phyloP scores from a whole-genome alignment of 2,888 invertebrate species.

The Microplitis deprimator region DNA sequence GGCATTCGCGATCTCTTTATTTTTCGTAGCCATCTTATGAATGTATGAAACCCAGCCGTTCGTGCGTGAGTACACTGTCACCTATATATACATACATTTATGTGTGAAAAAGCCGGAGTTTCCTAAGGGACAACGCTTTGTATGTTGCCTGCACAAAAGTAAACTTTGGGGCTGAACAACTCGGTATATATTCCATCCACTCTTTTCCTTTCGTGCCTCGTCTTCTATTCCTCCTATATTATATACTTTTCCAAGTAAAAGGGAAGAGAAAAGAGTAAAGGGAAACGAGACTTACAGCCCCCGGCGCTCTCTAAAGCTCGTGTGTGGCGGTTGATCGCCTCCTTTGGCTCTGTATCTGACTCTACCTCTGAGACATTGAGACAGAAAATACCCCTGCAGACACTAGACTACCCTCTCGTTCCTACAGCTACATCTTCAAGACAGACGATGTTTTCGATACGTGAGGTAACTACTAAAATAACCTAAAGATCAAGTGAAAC shows the following conservation, averaged over 20 bases:
- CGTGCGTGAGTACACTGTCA: not conserved
- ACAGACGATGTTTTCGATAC: slow-evolving; percentile 19
- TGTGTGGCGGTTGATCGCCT: slow-evolving; percentile 1
- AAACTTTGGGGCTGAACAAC: slow-evolving; percentile 1
- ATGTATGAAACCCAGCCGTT: slow-evolving; percentile 2
- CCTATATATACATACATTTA: slow-evolving; percentile 16
- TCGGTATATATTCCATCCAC: not conserved
- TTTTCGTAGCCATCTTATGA: slow-evolving; percentile 3
- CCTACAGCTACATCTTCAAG: not conserved
- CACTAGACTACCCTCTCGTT: not conserved
- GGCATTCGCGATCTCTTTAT: slow-evolving; percentile 10
- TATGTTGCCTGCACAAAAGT: slow-evolving; percentile 24
- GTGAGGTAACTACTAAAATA: slow-evolving; percentile 12
- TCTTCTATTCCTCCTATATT: not conserved
- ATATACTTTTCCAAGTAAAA: not conserved
- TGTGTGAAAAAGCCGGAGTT: slow-evolving; percentile 13
- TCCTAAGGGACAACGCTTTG: slow-evolving; percentile 15
- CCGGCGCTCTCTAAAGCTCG: not conserved
- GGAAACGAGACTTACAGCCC: slow-evolving; percentile 2
- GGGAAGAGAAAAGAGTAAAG: not conserved
- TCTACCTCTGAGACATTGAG: not conserved
- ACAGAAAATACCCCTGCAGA: slow-evolving; percentile 15
- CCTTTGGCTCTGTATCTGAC: not conserved
- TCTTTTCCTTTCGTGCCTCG: not conserved
- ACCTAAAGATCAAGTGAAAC: slow-evolving; percentile 17